Conservation (phyloP, 2,888 invertebrate genomes). For the Apomyelois bistriatella region DNA sequence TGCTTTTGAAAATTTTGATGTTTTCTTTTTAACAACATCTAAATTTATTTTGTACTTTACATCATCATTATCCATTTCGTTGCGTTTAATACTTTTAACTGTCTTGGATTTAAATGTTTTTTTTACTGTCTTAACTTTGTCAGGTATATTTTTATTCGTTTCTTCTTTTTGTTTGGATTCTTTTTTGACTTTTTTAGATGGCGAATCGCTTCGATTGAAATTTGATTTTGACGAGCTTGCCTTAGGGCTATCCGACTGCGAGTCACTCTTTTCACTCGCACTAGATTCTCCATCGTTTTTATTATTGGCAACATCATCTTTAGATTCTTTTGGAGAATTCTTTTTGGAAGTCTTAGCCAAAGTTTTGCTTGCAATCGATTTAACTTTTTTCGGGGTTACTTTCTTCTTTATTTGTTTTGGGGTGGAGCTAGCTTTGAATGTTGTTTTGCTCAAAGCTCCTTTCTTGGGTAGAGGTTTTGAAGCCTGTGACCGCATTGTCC, state of each 20-base stretch:
- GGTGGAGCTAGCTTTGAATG: conserved; percentile 46
- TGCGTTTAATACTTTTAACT: conserved; percentile 36
- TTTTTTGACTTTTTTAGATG: conserved; percentile 57
- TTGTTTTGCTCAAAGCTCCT: conserved; percentile 61
- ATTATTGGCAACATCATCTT: conserved; percentile 41
- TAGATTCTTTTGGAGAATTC: conserved; percentile 27
- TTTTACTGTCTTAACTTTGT: conserved; percentile 44
- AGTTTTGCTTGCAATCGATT: conserved; percentile 51
- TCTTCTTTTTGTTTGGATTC: conserved; percentile 65
- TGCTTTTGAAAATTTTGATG: conserved; percentile 48
- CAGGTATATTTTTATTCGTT: conserved; percentile 41
- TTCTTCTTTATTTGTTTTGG: conserved; percentile 57
- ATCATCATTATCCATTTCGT: conserved; percentile 44
- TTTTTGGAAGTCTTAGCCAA: conserved; percentile 53
- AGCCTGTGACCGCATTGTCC: conserved; percentile 74
- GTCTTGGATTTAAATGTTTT: conserved; percentile 43
- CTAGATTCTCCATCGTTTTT: conserved; percentile 44
- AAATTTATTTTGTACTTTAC: conserved; percentile 68
- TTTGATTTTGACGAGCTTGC: conserved; percentile 43
- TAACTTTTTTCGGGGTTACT: conserved; percentile 53
- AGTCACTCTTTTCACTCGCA: conserved; percentile 42
- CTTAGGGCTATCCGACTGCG: conserved; percentile 41
- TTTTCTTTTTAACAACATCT: conserved; percentile 47
- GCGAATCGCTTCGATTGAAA: conserved; percentile 45
- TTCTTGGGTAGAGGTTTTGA: conserved; percentile 71